Evolutionary conservation across 2,888 invertebrate genomes (phyloP), one percentile per base, ranked within the genome.

Genomic region (Chrysolina oricalcia): DNA sequence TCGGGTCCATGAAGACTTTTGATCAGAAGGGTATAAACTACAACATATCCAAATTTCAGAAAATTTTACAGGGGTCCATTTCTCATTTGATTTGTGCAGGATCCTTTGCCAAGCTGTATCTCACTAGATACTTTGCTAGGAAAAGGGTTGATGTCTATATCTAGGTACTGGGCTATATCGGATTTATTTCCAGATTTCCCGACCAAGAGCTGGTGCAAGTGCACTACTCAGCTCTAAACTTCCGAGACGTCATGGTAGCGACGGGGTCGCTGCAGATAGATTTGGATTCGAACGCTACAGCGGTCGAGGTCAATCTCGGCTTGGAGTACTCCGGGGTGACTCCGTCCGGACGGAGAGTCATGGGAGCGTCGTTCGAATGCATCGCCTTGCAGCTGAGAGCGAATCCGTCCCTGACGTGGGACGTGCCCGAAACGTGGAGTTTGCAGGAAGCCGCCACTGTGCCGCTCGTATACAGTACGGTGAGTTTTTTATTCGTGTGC

Each of bases 261-360:
- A 13, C 65, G 59, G 70, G 70, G 50, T 53, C 53, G 5, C 11
- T 53, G 11, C 53, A 53, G 13, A 21, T 21, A 21, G 53, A 53
- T 1, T 19, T 53, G 53, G 53, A 53, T 53, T 21, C 53, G 6
- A 19, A 21, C 21, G 53, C 53, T 11, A 53, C 53, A 5, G 53
- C 53, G 5, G 53, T 11, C 53, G 53, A 53, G 19, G 53, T 53
- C 15, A 53, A 21, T 4, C 19, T 53, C 21, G 98, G 98, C 35
- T 90, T 97, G 82, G 98, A 98, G 88, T 97, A 97, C 88, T 92
- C 97, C 6, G 85, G 85, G 9, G 71, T 81, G 35, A 79, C 80
- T 1, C 27, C 70, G 10, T 74, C 75, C 78, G 90, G 90, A 1
- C 84, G 81, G n/a, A 84, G 90, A 62, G 80, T 90, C 1, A 90